A percentile compares a stretch with the other conserved stretches of the same genome.
Conservation (phyloP, 2,113 vertebrate genomes). For the Sisor rabdophorus region DNA sequence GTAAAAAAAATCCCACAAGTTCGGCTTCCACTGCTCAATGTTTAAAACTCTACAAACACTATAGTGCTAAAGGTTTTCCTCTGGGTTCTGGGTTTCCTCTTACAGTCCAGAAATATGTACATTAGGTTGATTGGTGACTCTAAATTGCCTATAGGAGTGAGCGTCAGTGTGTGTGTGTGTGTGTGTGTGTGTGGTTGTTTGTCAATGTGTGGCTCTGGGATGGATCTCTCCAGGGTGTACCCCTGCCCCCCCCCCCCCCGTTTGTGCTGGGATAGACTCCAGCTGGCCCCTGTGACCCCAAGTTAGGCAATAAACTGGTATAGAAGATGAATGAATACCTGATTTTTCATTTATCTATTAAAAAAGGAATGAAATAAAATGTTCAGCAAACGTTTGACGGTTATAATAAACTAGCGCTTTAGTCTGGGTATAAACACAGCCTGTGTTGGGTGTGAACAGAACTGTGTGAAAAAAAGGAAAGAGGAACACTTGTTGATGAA, state of each 20-base stretch:
- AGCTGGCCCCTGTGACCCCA: too few species aligned
- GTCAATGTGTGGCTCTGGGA: too few species aligned
- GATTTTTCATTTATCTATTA: not conserved
- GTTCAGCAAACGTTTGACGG: not conserved
- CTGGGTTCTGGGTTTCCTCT: too few species aligned
- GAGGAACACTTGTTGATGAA: slow-evolving; percentile 61
- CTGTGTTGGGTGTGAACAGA: not conserved
- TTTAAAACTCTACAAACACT: not conserved
- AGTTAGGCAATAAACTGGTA: too few species aligned
- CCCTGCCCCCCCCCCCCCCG: too few species aligned
- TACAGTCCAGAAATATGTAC: too few species aligned
- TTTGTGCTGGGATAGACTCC: not conserved
- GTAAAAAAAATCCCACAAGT: not conserved
- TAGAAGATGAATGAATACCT: too few species aligned
- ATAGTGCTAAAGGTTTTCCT: not conserved
- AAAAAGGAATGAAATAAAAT: not conserved
- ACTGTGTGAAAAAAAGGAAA: slow-evolving; percentile 42
- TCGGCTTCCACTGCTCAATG: not conserved
- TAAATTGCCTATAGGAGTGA: too few species aligned
- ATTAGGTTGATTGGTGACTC: too few species aligned
- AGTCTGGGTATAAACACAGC: not conserved
- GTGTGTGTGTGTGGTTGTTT: too few species aligned
- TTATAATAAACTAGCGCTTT: not conserved
- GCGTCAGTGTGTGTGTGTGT: too few species aligned
- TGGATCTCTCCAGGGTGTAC: too few species aligned